phyloP scores from a whole-genome alignment of 1,140 invertebrate species.

The Drosophila busckii region DNA sequence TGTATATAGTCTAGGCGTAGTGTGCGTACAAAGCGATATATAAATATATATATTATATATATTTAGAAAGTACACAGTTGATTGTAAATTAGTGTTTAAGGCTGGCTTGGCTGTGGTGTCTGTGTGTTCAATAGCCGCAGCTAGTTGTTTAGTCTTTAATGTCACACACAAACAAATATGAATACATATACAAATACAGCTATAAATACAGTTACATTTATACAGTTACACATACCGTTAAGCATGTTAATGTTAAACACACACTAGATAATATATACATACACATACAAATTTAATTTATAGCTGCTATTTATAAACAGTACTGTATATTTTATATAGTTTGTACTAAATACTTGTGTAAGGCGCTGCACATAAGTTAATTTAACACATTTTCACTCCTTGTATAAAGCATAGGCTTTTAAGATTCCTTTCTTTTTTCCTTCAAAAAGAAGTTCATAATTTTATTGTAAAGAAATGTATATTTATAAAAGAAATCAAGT shows the following conservation, averaged over 20 bases:
- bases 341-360: constrained; percentile 33
- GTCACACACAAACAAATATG: constrained; percentile 11
- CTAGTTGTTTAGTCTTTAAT: constrained; percentile 7
- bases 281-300: constrained; percentile 53
- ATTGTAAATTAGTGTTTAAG: constrained; percentile 54
- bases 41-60: constrained; percentile 3
- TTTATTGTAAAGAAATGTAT: constrained; percentile 41
- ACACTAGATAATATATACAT: constrained; percentile 28
- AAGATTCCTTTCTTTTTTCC: constrained; percentile 24
- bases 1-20: no score
- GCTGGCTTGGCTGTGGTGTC: constrained; percentile 31
- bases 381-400: constrained; percentile 31
- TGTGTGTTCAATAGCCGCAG: constrained; percentile 23
- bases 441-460: constrained; percentile 30
- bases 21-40: no score
- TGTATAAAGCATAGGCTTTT: constrained; percentile 60
- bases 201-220: constrained; percentile 2
- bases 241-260: constrained; percentile 13
- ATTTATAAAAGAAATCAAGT: constrained; percentile 25
- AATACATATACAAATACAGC: constrained; percentile 4
- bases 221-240: not conserved
- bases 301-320: constrained; percentile 61
- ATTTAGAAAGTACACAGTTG: no score
- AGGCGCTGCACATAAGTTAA: constrained; percentile 36
- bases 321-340: constrained; percentile 43